Conservation (phyloP, 2,888 invertebrate species). For the Leptinotarsa tumamoca region DNA sequence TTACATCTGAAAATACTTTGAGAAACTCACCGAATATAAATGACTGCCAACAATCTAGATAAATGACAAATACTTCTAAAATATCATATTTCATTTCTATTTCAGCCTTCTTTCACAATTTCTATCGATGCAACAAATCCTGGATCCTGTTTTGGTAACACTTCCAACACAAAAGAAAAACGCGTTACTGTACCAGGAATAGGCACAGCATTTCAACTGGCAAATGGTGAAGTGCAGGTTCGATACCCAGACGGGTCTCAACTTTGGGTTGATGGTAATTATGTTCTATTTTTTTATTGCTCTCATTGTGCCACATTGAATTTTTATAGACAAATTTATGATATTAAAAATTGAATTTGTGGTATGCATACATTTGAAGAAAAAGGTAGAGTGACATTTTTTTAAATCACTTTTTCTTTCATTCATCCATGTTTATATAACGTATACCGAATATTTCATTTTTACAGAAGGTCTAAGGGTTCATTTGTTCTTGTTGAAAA, state of each 20-base stretch:
- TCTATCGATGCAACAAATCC: constrained; percentile 56
- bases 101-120: constrained; percentile 62
- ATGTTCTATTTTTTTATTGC: neutral
- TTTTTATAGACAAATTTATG: neutral
- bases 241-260: constrained; percentile 62
- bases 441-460: too few species aligned
- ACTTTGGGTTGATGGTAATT: constrained; percentile 61
- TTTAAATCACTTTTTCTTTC: too few species aligned
- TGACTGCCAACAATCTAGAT: neutral
- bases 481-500: too few species aligned
- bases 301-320: too few species aligned
- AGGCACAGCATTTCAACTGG: constrained; percentile 61
- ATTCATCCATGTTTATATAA: too few species aligned
- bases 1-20: too few species aligned
- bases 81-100: constrained; percentile 31
- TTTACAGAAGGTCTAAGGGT: too few species aligned
- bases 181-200: constrained; percentile 61
- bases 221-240: constrained; percentile 63
- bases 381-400: too few species aligned
- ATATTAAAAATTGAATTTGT: neutral
- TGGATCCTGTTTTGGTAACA: constrained; percentile 49
- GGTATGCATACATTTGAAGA: too few species aligned
- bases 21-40: neutral
- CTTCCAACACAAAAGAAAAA: constrained; percentile 54
- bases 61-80: too few species aligned